A percentile compares a stretch with the other conserved stretches of the same genome.
phyloP scores from a whole-genome alignment of 2,888 invertebrate genomes.

The Temnothorax rugatulus region DNA sequence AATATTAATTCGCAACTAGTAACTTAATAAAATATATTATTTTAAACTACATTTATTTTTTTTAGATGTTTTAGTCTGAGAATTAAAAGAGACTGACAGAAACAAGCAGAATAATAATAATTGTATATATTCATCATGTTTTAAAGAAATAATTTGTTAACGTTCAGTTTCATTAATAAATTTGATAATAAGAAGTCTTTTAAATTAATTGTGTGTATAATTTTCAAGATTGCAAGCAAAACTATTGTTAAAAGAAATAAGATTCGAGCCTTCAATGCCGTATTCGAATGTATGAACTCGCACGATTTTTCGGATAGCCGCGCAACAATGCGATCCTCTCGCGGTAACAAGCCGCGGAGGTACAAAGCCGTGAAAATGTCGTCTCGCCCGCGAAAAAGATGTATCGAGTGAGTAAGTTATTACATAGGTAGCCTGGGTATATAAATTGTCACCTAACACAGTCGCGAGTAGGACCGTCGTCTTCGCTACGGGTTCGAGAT shows the following conservation, averaged over 20 bases:
- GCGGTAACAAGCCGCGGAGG: conserved; percentile 65
- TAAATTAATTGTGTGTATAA: background rate
- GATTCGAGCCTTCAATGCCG: background rate
- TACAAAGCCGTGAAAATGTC: conserved; percentile 76
- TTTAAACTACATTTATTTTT: background rate
- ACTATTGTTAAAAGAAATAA: background rate
- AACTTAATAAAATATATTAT: background rate
- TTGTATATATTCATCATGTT: background rate
- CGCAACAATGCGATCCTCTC: conserved; percentile 62
- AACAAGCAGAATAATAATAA: background rate
- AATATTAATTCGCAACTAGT: background rate
- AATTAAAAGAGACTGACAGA: background rate
- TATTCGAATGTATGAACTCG: conserved; percentile 52
- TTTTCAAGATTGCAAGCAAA: background rate
- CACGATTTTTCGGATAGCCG: conserved; percentile 15
- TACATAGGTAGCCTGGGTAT: conserved; percentile 79
- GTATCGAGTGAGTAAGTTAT: conserved; percentile 84
- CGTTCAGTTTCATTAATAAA: background rate
- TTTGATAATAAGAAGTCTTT: background rate
- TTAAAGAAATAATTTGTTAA: background rate
- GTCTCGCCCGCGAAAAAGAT: conserved; percentile 82
- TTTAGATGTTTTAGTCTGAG: background rate
- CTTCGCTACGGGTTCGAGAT: conserved; percentile 78
- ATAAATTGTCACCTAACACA: conserved; percentile 85
- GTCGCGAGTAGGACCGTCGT: conserved; percentile 79